A percentile compares a stretch with the other conserved stretches of the same genome.
Conservation (phyloP, 2,113 vertebrate species). For the Gallinago undulata region DNA sequence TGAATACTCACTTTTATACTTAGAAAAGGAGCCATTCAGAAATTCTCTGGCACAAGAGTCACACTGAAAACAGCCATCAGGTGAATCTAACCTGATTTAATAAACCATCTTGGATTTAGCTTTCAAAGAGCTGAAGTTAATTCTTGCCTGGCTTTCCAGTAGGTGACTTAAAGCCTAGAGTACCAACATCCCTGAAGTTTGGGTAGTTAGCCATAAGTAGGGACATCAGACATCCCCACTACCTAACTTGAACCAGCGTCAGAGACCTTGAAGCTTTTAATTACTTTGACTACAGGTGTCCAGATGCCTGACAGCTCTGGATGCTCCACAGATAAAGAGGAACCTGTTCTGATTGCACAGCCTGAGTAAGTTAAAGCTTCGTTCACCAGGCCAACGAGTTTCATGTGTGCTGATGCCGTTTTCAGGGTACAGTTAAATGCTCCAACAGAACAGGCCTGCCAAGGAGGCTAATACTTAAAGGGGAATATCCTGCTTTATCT, state of each 20-base stretch:
- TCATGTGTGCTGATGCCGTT: neutral
- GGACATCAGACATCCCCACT: neutral
- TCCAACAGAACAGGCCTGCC: neutral
- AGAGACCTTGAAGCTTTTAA: neutral
- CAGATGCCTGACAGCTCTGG: neutral
- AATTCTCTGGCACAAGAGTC: neutral
- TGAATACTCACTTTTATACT: neutral
- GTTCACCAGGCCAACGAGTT: neutral
- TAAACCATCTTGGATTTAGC: neutral
- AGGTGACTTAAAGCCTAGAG: neutral
- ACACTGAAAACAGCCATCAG: neutral
- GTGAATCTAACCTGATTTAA: neutral
- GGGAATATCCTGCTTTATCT: neutral
- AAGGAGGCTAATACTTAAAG: neutral
- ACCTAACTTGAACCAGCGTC: neutral
- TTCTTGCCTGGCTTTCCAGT: neutral
- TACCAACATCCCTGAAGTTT: neutral
- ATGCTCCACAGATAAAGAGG: neutral
- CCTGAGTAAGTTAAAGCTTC: neutral
- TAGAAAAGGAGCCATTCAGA: neutral
- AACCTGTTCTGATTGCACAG: neutral
- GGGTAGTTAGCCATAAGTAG: neutral
- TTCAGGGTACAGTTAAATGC: neutral
- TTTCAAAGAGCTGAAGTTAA: neutral
- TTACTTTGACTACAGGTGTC: neutral